Percentiles rank a stretch among this genome's conserved stretches.
phyloP scores from a whole-genome alignment of 1,140 invertebrate genomes.

The Camponotus floridanus region DNA sequence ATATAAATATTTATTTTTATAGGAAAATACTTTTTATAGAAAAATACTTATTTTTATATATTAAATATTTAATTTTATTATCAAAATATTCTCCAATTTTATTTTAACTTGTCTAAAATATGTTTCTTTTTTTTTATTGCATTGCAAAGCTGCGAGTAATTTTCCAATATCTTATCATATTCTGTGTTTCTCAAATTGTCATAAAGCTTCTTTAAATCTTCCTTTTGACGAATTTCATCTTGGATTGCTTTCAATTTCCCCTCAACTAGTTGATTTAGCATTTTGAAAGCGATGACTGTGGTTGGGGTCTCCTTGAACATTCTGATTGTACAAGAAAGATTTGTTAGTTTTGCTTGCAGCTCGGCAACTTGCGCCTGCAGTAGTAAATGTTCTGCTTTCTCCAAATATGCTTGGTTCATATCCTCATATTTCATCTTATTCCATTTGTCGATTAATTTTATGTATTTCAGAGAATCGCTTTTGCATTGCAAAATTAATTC shows the following conservation, averaged over 20 bases:
- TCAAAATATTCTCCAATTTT: conserved; percentile 1
- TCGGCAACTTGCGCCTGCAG: conserved; percentile 76
- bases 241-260: conserved; percentile 68
- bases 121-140: conserved; percentile 79
- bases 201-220: conserved; percentile 74
- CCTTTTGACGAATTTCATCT: conserved; percentile 75
- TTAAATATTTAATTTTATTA: conserved; percentile 26
- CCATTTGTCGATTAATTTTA: conserved; percentile 74
- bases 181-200: conserved; percentile 75
- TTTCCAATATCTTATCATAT: conserved; percentile 77
- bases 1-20: not conserved
- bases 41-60: conserved; percentile 59
- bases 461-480: conserved; percentile 67
- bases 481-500: conserved; percentile 75
- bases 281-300: conserved; percentile 77
- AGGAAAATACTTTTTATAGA: not conserved
- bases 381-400: conserved; percentile 73
- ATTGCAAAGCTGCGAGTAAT: conserved; percentile 75
- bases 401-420: conserved; percentile 69
- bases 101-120: conserved; percentile 70
- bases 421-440: conserved; percentile 75
- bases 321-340: conserved; percentile 73
- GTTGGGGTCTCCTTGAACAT: conserved; percentile 80
- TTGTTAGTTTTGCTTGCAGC: conserved; percentile 77
- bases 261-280: conserved; percentile 71